These are phyloP conservation scores for Thamnaconus septentrionalis DNA, from an alignment of 2,113 vertebrate genomes.

Conservation along the genomic window DNA sequence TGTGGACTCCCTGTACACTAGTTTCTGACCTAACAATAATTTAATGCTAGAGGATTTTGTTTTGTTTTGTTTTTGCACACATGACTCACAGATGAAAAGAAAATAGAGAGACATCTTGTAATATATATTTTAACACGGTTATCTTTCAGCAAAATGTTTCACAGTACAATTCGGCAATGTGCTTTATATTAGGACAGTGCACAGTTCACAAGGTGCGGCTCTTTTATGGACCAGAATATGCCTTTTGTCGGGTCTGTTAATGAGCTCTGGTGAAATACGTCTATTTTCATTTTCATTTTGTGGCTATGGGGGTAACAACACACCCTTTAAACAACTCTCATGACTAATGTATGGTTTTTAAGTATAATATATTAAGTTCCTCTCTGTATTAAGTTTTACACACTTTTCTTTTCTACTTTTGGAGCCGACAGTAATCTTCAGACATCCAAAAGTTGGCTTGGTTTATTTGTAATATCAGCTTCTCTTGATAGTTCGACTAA, in stretches of 20 bases:
- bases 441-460: conserved; percentile 49
- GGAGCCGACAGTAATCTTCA: conserved; percentile 43
- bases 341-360: conserved; percentile 39
- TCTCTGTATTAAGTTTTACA: conserved; percentile 44
- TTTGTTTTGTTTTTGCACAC: conserved; percentile 8
- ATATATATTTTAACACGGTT: conserved; percentile 58
- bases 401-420: conserved; percentile 38
- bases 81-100: conserved; percentile 48
- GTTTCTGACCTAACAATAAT: conserved; percentile 46
- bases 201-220: conserved; percentile 28
- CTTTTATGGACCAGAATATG: conserved; percentile 43
- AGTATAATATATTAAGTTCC: conserved; percentile 49
- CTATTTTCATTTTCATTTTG: conserved; percentile 28
- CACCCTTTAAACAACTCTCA: conserved; percentile 22
- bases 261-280: conserved; percentile 31
- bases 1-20: conserved; percentile 53
- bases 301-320: conserved; percentile 17
- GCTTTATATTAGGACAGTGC: conserved; percentile 1
- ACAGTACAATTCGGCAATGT: conserved; percentile 7
- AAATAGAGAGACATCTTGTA: conserved; percentile 44
- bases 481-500: conserved; percentile 62
- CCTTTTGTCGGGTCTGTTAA: conserved; percentile 38
- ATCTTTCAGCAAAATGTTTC: conserved; percentile 2
- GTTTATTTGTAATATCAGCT: conserved; percentile 68
- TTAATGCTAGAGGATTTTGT: conserved; percentile 35